Percentiles rank a stretch among this genome's conserved stretches.
Evolutionary conservation across 2,113 vertebrate species (phyloP).

Genomic region (Fulmarus glacialis): DNA sequence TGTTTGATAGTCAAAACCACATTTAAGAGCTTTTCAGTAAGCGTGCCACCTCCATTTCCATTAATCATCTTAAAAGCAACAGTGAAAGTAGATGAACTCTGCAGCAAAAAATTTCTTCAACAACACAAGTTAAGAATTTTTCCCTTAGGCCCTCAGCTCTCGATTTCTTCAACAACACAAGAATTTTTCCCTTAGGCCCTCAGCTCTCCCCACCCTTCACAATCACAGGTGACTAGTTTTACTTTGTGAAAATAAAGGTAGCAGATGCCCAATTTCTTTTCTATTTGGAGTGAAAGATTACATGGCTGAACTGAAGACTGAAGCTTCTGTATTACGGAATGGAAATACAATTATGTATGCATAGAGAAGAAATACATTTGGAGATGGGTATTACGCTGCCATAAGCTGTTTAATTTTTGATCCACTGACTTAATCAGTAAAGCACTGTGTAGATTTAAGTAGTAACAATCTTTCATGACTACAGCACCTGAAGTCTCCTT

Average conservation of each 20-base stretch:
- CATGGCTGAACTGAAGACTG: neutral
- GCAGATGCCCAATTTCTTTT: neutral
- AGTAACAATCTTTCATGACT: neutral
- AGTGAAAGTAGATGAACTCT: neutral
- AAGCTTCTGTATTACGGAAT: neutral
- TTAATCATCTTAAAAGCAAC: neutral
- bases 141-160: neutral
- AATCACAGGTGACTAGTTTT: neutral
- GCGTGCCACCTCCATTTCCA: neutral
- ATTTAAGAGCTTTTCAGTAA: neutral
- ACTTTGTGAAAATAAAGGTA: neutral
- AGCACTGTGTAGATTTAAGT: rapidly evolving
- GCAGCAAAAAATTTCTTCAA: neutral
- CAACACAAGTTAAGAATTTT: neutral
- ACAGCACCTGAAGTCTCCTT: neutral
- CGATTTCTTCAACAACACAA: neutral
- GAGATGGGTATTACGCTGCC: neutral
- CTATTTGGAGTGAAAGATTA: neutral
- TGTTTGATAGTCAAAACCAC: neutral
- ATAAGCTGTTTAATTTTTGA: neutral
- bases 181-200: neutral
- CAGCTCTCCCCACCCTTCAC: neutral
- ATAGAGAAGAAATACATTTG: neutral
- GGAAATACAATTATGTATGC: rapidly evolving
- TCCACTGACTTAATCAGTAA: neutral